Base-by-base conservation (phyloP, 2,113 vertebrate species). In the Hemiprocne comata region DNA sequence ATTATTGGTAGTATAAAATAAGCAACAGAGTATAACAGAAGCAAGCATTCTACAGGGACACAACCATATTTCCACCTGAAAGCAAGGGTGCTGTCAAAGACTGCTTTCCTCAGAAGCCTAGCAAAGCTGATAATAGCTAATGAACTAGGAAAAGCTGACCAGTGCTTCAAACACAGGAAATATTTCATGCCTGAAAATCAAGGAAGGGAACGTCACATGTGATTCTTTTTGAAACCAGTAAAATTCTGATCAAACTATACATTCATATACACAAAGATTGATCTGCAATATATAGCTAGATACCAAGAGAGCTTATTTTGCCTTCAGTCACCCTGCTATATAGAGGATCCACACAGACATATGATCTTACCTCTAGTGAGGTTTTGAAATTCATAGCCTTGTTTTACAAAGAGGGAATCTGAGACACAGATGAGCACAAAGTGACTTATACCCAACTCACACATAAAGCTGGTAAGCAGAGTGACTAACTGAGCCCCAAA, bases 1-100 rank as follows among this genome's bases (percentile, higher is more conserved):
- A 97, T 97, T 93, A 91, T 85, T 76, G 81, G 73, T 77, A 96
- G 78, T 57, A 91, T 33, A 40, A 87, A 90, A 94, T 91, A 54
- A 57, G 13, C 57, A 95, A 71, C 15, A 29, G 33, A 88, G 90
- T 16, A n/a, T 86, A 94, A 93, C 38, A 87, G 90, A 97, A 93
- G 91, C 71, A 61, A 95, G 66, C 74, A 87, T 85, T 95, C 66
- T 70, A 79, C 17, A 77, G 74, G 71, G 86, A 96, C 24, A 31
- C 28, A 58, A 74, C 44, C 46, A 76, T 46, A 69, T 85, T 94
- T 95, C 75, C 81, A 95, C 66, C 61, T 61, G 54, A 78, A 74
- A 95, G 80, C 40, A 58, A 78, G 66, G 80, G 51, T 38, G 65
- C 55, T 72, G 62, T 85, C 72, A 92, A 90, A 74, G 64, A 46